These are phyloP conservation scores for Cranoglanis bouderius DNA, from an alignment of 2,113 vertebrate genomes.

Conservation along the genomic window DNA sequence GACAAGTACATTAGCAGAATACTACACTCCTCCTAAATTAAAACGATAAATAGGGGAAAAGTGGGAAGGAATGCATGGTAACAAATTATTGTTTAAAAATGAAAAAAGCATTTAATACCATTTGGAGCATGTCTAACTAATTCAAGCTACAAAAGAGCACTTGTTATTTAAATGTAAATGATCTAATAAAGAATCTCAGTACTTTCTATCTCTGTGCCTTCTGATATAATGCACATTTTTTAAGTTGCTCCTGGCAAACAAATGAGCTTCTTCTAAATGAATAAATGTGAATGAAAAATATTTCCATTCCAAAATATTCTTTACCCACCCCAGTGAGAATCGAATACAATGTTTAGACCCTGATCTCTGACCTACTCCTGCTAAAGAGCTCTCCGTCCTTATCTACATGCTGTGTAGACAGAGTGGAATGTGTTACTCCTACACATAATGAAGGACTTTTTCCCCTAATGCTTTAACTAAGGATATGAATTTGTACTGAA, in stretches of 20 bases:
- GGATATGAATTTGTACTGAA: not conserved
- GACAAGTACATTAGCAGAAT: not conserved
- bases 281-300: not conserved
- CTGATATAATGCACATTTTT: not conserved
- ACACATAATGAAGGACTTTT: slow-evolving; percentile 25
- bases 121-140: not conserved
- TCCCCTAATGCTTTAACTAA: not conserved
- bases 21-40: not conserved
- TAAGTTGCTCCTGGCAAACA: not conserved
- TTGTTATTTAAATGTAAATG: not conserved
- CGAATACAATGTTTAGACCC: slow-evolving; percentile 53
- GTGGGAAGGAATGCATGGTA: not conserved
- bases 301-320: slow-evolving; percentile 1
- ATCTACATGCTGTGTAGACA: slow-evolving; percentile 62
- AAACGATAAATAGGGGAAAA: not conserved
- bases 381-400: slow-evolving; percentile 54
- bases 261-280: not conserved
- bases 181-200: not conserved
- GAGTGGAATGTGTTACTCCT: slow-evolving; percentile 52
- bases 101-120: not conserved
- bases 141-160: not conserved
- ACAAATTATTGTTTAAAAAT: not conserved
- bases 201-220: not conserved
- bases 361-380: slow-evolving; percentile 59
- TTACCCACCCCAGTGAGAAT: slow-evolving; percentile 37